Evolutionary conservation across 2,113 vertebrate genomes (phyloP).

Genomic region (Forbesichthys agassizii): DNA sequence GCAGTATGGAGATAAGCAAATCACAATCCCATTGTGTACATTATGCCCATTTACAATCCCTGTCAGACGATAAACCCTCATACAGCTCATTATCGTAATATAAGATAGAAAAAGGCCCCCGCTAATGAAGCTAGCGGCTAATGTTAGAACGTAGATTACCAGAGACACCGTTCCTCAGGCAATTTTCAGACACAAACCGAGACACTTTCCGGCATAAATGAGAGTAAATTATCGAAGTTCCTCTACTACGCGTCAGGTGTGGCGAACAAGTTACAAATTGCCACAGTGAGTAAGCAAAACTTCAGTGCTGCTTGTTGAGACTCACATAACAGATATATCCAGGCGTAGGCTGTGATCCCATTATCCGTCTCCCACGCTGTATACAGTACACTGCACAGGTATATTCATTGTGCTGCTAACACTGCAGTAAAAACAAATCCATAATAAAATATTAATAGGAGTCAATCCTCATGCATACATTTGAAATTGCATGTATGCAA

Average conservation of each 20-base stretch:
- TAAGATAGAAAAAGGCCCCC: neutral
- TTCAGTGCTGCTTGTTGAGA: neutral
- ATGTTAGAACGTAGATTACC: neutral
- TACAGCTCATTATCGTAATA: neutral
- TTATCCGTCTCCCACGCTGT: too few species aligned
- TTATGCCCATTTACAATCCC: too few species aligned
- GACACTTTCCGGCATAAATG: neutral
- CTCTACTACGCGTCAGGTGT: neutral
- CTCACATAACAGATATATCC: neutral
- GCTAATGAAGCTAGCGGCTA: neutral
- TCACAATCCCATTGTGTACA: too few species aligned
- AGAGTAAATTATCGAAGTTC: neutral
- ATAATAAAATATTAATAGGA: neutral
- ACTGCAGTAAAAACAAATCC: neutral
- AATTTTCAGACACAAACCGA: constrained; percentile 1
- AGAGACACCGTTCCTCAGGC: neutral
- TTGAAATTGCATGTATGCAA: neutral
- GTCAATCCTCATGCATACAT: neutral
- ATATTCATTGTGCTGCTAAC: too few species aligned
- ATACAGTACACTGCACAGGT: too few species aligned
- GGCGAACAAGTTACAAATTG: neutral
- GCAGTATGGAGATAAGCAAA: neutral
- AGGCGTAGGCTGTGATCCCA: neutral
- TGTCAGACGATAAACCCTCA: constrained; percentile 3
- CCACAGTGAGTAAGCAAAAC: neutral